Percentiles rank a stretch among this genome's conserved stretches.
These are phyloP conservation scores for Coenobita brevimanus DNA, from an alignment of 1,140 invertebrate genomes.

Conservation along the genomic window DNA sequence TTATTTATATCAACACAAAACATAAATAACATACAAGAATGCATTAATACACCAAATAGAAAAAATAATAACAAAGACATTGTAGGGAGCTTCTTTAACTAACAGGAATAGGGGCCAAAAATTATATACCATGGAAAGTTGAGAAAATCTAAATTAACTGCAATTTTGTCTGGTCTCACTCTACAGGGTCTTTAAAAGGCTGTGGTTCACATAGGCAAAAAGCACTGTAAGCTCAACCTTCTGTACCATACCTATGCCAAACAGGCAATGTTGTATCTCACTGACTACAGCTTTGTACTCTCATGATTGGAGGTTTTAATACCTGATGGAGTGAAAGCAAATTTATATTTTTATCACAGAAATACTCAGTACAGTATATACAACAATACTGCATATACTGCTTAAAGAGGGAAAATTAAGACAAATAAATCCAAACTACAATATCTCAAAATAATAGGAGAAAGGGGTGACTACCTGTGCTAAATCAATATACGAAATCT, in stretches of 20 bases:
- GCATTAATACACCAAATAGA: too few relatives aligned
- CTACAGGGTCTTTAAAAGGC: not conserved
- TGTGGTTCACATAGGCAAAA: not conserved
- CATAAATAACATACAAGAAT: too few relatives aligned
- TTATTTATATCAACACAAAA: too few relatives aligned
- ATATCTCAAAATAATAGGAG: too few relatives aligned
- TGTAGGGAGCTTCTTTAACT: too few relatives aligned
- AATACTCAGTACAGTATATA: not conserved
- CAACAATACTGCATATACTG: too few relatives aligned
- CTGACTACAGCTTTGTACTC: constrained; percentile 55
- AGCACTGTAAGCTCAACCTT: constrained; percentile 22
- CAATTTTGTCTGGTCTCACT: not conserved
- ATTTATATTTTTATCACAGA: not conserved
- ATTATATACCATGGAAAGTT: too few relatives aligned
- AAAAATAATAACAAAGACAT: too few relatives aligned
- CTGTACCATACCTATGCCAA: constrained; percentile 46
- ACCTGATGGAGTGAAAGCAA: constrained; percentile 36
- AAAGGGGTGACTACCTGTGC: too few relatives aligned
- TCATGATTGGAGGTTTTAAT: constrained; percentile 29
- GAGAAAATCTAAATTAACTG: too few relatives aligned
- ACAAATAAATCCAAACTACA: not conserved
- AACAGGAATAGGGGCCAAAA: too few relatives aligned
- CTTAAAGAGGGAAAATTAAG: not conserved
- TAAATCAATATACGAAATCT: too few relatives aligned
- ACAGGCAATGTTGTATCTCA: not conserved